Conservation (phyloP, 2,113 vertebrate genomes). For the Turnix velox region DNA sequence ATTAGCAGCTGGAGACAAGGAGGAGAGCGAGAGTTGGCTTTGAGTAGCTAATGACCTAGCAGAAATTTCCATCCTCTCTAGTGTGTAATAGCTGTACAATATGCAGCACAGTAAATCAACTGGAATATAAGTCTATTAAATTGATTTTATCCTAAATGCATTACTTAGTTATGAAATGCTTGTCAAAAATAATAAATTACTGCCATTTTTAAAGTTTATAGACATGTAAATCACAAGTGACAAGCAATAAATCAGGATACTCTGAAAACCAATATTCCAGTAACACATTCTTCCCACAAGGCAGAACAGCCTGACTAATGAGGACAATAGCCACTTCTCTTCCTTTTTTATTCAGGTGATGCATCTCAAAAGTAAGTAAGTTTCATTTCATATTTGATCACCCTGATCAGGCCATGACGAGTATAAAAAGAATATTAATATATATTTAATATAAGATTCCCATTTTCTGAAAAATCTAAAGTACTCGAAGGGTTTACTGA, state of each 20-base stretch:
- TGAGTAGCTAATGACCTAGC: background rate
- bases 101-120: background rate
- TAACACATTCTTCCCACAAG: background rate
- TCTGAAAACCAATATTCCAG: background rate
- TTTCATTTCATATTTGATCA: background rate
- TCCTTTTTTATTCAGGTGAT: background rate
- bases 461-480: background rate
- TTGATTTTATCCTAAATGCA: background rate
- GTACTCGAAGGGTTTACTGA: background rate
- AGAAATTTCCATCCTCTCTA: background rate
- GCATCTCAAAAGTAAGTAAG: background rate
- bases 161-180: slow-evolving; percentile 2
- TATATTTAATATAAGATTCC: background rate
- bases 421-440: background rate
- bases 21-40: background rate
- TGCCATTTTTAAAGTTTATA: background rate
- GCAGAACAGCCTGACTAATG: background rate
- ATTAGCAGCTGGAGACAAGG: background rate
- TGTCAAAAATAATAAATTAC: background rate
- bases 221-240: background rate
- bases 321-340: background rate
- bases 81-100: background rate
- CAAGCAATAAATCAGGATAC: slow-evolving; percentile 23
- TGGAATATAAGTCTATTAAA: background rate
- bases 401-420: background rate